Conservation (phyloP, 2,113 vertebrate species). For the Blennius ocellaris region DNA sequence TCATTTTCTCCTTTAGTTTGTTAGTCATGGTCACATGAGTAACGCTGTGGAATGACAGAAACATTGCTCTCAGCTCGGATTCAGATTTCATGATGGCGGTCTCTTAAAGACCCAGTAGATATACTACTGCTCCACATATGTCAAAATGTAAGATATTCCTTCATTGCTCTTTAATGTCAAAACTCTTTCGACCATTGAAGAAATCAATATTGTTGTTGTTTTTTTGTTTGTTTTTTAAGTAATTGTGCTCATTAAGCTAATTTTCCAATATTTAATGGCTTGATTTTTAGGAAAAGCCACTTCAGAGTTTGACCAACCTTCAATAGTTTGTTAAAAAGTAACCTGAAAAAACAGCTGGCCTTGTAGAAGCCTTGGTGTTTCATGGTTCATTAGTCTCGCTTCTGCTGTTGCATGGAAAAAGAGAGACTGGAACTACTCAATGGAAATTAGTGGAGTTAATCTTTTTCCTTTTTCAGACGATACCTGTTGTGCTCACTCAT, state of each 20-base stretch:
- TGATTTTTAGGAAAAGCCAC: too few relatives aligned
- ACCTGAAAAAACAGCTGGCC: too few relatives aligned
- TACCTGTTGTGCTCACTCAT: constrained; percentile 4
- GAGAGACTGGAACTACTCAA: constrained; percentile 28
- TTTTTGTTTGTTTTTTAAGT: too few relatives aligned
- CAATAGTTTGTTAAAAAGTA: too few relatives aligned
- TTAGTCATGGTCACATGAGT: constrained; percentile 33
- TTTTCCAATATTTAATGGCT: too few relatives aligned
- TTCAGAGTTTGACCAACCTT: too few relatives aligned
- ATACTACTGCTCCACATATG: not conserved
- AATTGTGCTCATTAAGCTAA: too few relatives aligned
- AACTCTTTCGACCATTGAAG: not conserved
- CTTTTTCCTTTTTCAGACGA: constrained; percentile 29
- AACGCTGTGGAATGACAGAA: constrained; percentile 50
- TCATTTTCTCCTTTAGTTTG: constrained; percentile 7
- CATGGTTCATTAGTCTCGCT: constrained; percentile 56
- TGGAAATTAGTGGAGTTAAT: constrained; percentile 36
- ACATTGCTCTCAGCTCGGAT: constrained; percentile 43
- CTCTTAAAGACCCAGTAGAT: constrained; percentile 72
- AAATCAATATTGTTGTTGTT: not conserved
- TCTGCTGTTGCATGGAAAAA: constrained; percentile 61
- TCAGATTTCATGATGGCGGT: constrained; percentile 76
- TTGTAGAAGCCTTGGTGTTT: not conserved
- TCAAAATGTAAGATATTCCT: not conserved
- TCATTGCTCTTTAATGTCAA: not conserved